Evolutionary conservation across 1,140 invertebrate species (phyloP), one percentile per base, ranked within the genome.

Genomic region (Drosophila sucinea): DNA sequence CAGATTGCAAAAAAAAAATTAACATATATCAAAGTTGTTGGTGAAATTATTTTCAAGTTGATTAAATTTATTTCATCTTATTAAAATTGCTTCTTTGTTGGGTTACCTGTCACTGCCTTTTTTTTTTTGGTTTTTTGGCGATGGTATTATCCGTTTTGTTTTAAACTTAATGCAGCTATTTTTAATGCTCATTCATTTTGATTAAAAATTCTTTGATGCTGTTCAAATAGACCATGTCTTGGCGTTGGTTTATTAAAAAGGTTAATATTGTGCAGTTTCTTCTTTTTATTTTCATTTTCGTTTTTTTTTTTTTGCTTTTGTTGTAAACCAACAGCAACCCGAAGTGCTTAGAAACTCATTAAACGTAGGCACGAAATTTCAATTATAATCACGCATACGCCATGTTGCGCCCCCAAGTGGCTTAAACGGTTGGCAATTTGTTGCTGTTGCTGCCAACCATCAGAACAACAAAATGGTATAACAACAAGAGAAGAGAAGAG

Each of bases 371-470:
- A 79, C 66, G 64, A 86, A 79, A 82, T 77, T 85, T 82, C 70
- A 82, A 86, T 86, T 87, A 82, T 77, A 87, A 87, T 86, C 78
- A 86, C 77, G 82, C 65, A 81, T 81, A 81, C 82, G 78, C 77
- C 70, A 68, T 65, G 81, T 77, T 84, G 81, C 57, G 47, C 77
- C 38, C 35, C 65, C 65, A 54, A 78, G 70, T 71, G 61, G 47
- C 67, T 77, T 73, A 70, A 79, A 73, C 58, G 83, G 38, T 77
- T 58, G 67, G 76, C 69, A 87, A 79, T 86, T 87, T 87, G 78
- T 81, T 81, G 79, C 68, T 68, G 54, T 33, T 10, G 40, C 33
- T 60, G 40, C 27, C 3, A 40, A n/a, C 27, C 27, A 62, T 75
- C 54, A 62, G 30, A 47, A 57, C 32, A 30, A 38, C 32, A 32